These are phyloP conservation scores for Drosophila yooni DNA, from an alignment of 2,888 invertebrate genomes.

Conservation along the genomic window DNA sequence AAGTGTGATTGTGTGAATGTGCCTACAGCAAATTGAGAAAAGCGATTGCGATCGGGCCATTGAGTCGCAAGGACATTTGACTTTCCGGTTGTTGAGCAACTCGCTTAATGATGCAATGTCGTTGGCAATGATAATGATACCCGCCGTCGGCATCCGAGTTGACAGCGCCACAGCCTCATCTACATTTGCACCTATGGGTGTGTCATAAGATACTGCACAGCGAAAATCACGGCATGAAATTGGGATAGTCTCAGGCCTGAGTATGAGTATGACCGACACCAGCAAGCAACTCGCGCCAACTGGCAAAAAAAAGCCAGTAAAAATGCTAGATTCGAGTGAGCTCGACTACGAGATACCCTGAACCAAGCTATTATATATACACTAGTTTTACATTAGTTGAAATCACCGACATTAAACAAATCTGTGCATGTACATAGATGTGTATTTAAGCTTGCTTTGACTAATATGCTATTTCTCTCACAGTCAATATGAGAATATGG, in stretches of 20 bases:
- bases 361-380: neutral
- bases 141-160: conserved; percentile 28
- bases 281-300: neutral
- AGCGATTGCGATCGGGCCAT: conserved; percentile 40
- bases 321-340: neutral
- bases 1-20: conserved; percentile 10
- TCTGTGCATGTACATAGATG: neutral
- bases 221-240: conserved; percentile 23
- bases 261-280: conserved; percentile 20
- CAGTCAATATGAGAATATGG: neutral
- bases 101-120: conserved; percentile 63
- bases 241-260: conserved; percentile 7
- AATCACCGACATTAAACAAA: neutral
- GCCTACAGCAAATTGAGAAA: conserved; percentile 28
- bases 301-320: neutral
- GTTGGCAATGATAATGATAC: conserved; percentile 62
- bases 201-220: neutral
- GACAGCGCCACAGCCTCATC: conserved; percentile 25
- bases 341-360: neutral
- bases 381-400: neutral
- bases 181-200: conserved; percentile 12
- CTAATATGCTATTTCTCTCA: neutral
- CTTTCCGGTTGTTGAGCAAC: conserved; percentile 69
- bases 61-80: conserved; percentile 61
- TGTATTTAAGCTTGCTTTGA: neutral